A percentile compares a stretch with the other conserved stretches of the same genome.
Evolutionary conservation across 2,113 vertebrate species (phyloP).

Genomic region (Gallinago media): DNA sequence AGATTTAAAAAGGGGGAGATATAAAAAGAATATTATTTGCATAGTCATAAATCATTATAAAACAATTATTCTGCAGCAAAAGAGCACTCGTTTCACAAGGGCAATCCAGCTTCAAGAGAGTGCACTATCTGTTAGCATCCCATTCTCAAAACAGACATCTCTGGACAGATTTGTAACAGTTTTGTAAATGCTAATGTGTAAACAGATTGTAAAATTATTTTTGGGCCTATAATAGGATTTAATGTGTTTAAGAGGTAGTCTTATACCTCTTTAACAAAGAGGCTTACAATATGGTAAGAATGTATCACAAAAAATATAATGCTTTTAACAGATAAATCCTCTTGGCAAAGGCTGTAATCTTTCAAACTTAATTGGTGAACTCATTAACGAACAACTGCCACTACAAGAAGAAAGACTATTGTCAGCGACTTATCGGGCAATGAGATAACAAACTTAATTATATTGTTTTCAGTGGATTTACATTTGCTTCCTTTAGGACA

Average conservation of each 20-base stretch:
- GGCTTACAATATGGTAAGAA: slow-evolving; percentile 66
- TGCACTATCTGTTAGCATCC: slow-evolving; percentile 40
- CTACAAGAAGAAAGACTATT: slow-evolving; percentile 71
- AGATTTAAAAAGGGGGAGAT: slow-evolving; percentile 56
- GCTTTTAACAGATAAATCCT: slow-evolving; percentile 77
- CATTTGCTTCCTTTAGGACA: slow-evolving; percentile 67
- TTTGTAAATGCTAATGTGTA: slow-evolving; percentile 55
- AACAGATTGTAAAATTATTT: slow-evolving; percentile 63
- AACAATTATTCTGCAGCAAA: slow-evolving; percentile 64
- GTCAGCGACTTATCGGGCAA: slow-evolving; percentile 73
- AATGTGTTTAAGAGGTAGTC: slow-evolving; percentile 65
- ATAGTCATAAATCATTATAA: slow-evolving; percentile 68
- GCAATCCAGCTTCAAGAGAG: slow-evolving; percentile 54
- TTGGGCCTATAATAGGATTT: slow-evolving; percentile 52
- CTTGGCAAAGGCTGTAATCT: slow-evolving; percentile 72
- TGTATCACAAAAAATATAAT: slow-evolving; percentile 71
- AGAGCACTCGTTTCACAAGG: slow-evolving; percentile 59
- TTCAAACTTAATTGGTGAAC: slow-evolving; percentile 78
- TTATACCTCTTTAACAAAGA: slow-evolving; percentile 65
- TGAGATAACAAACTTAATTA: slow-evolving; percentile 78
- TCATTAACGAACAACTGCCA: slow-evolving; percentile 77
- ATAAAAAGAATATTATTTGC: slow-evolving; percentile 70
- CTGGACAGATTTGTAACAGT: slow-evolving; percentile 52
- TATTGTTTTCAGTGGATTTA: slow-evolving; percentile 72
- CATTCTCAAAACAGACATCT: slow-evolving; percentile 58